phyloP scores from a whole-genome alignment of 2,888 invertebrate genomes.

The Sericinus montela region DNA sequence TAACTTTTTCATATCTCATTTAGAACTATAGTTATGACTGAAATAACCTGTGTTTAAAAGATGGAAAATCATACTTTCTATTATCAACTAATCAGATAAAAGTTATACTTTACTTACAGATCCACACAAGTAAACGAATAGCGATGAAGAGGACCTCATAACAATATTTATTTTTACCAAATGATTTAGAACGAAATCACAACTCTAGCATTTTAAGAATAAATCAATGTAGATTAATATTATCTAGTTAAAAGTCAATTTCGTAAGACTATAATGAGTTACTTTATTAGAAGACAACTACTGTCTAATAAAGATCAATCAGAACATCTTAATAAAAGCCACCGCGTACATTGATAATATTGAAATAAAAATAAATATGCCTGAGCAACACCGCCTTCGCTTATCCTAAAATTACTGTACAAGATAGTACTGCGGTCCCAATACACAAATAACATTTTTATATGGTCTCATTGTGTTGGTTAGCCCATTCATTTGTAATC shows the following conservation, averaged over 20 bases:
- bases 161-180: too few species aligned
- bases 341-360: conserved; percentile 8
- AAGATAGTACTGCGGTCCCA: conserved; percentile 3
- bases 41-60: too few species aligned
- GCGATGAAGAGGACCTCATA: too few species aligned
- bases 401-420: conserved; percentile 16
- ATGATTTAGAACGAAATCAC: too few species aligned
- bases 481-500: conserved; percentile 23
- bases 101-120: too few species aligned
- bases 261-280: not conserved
- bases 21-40: too few species aligned
- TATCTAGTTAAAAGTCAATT: not conserved
- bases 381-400: not conserved
- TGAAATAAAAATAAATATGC: conserved; percentile 10
- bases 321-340: conserved; percentile 1
- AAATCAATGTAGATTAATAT: too few species aligned
- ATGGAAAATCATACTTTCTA: too few species aligned
- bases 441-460: conserved; percentile 16
- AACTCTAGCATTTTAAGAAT: too few species aligned
- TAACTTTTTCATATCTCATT: too few species aligned
- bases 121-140: too few species aligned
- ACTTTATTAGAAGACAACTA: not conserved
- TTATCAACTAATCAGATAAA: too few species aligned
- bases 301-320: not conserved
- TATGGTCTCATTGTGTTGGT: conserved; percentile 18